A percentile compares a stretch with the other conserved stretches of the same genome.
These are phyloP conservation scores for Premnoplex brunnescens DNA, from an alignment of 2,797 vertebrate genomes.

Conservation along the genomic window DNA sequence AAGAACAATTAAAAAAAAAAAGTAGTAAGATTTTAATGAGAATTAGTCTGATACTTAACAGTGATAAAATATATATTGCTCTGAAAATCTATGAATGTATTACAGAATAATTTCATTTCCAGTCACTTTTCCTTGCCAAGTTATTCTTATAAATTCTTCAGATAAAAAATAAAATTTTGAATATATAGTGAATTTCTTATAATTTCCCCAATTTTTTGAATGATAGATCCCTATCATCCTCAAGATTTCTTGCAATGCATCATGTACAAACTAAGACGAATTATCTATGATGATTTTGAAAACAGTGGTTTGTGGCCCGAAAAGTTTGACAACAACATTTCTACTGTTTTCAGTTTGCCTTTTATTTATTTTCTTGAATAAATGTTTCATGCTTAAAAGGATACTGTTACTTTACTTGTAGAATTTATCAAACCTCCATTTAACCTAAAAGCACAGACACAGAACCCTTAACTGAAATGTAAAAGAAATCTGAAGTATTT, in stretches of 20 bases:
- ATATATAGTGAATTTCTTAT: background rate
- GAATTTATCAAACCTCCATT: background rate
- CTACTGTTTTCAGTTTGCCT: rapidly evolving
- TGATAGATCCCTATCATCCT: background rate
- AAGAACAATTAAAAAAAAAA: background rate
- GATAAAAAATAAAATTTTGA: background rate
- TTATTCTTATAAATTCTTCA: background rate
- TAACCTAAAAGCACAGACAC: background rate
- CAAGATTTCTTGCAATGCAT: background rate
- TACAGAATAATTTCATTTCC: background rate
- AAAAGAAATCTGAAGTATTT: background rate
- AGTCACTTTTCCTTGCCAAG: background rate
- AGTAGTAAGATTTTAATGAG: background rate
- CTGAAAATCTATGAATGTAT: background rate
- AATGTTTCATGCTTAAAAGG: background rate
- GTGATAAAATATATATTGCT: background rate
- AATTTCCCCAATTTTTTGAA: background rate
- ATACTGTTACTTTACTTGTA: background rate
- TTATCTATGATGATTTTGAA: background rate
- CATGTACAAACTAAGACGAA: background rate
- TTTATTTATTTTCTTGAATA: background rate
- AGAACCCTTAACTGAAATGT: background rate
- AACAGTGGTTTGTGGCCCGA: rapidly evolving
- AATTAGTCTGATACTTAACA: background rate
- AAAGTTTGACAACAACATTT: background rate